Evolutionary conservation across 2,888 invertebrate genomes (phyloP).

Genomic region (Cantharis rustica): DNA sequence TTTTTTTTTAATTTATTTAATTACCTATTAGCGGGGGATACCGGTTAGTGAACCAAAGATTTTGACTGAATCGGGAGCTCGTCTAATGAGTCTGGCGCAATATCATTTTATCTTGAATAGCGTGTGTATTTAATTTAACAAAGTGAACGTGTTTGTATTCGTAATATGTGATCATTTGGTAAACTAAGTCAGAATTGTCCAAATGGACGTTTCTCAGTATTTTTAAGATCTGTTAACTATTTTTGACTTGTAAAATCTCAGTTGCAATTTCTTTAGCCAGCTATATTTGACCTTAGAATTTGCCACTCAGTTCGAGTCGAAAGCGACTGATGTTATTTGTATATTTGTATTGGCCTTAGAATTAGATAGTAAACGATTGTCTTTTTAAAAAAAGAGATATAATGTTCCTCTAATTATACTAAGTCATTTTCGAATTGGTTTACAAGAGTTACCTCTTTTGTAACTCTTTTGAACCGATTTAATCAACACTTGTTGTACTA

Average conservation of each 20-base stretch:
- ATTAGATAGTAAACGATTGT: slow-evolving; percentile 45
- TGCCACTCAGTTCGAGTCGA: slow-evolving; percentile 14
- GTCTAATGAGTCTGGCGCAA: slow-evolving; percentile 38
- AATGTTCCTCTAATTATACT: slow-evolving; percentile 57
- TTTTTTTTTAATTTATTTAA: slow-evolving; percentile 31
- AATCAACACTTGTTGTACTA: slow-evolving; percentile 48
- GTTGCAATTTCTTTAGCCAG: slow-evolving; percentile 12
- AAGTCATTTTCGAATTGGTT: slow-evolving; percentile 57
- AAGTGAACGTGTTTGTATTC: slow-evolving; percentile 43
- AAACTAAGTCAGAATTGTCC: slow-evolving; percentile 42
- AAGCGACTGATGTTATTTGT: slow-evolving; percentile 37
- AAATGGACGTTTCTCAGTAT: slow-evolving; percentile 30
- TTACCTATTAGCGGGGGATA: slow-evolving; percentile 39
- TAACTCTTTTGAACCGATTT: slow-evolving; percentile 20
- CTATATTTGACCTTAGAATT: neutral
- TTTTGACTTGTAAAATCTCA: slow-evolving; percentile 23
- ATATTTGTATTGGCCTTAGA: slow-evolving; percentile 43
- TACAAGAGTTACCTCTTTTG: slow-evolving; percentile 28
- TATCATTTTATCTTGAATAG: slow-evolving; percentile 43
- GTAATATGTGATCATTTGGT: slow-evolving; percentile 40
- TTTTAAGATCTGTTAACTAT: slow-evolving; percentile 33
- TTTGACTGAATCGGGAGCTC: slow-evolving; percentile 40
- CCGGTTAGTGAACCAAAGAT: slow-evolving; percentile 55
- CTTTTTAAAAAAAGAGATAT: slow-evolving; percentile 52
- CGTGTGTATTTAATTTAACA: slow-evolving; percentile 45